These are phyloP conservation scores for Danio kyathit DNA, from an alignment of 2,797 vertebrate species.

Conservation along the genomic window DNA sequence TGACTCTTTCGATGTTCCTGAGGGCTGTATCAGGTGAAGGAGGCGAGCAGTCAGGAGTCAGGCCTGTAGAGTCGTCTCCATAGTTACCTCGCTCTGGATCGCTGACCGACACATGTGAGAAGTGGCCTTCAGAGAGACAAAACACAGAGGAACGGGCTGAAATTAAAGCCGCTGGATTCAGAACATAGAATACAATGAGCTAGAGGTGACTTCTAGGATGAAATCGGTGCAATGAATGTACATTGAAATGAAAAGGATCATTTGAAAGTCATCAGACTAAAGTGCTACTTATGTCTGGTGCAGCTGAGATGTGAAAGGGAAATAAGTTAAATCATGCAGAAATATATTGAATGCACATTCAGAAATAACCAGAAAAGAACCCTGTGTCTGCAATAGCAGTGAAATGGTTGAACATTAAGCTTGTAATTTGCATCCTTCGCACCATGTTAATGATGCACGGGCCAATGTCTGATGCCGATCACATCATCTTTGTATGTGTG, in stretches of 20 bases:
- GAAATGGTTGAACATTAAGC: not conserved
- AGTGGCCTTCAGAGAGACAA: conserved; percentile 81
- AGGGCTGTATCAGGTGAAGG: conserved; percentile 97
- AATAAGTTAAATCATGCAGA: conserved; percentile 32
- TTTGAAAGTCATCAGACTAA: conserved; percentile 22
- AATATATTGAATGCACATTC: conserved; percentile 11
- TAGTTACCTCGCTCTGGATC: conserved; percentile 91
- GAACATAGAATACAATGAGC: not conserved
- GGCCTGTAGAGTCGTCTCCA: conserved; percentile 92
- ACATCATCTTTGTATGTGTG: too few relatives aligned
- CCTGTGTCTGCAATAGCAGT: conserved; percentile 17
- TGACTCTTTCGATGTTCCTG: conserved; percentile 98
- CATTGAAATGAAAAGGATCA: not conserved
- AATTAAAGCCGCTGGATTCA: conserved; percentile 3
- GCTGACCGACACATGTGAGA: conserved; percentile 86
- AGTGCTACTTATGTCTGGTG: not conserved
- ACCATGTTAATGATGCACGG: not conserved
- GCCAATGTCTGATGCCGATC: too few relatives aligned
- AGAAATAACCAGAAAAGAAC: not conserved
- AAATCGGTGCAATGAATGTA: conserved; percentile 7
- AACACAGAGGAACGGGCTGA: conserved; percentile 32
- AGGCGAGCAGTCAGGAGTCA: conserved; percentile 98
- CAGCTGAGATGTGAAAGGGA: not conserved
- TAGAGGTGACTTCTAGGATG: not conserved
- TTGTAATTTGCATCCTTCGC: not conserved